These are phyloP conservation scores for Phymastichus coffea DNA, from an alignment of 1,140 invertebrate species.

Conservation along the genomic window DNA sequence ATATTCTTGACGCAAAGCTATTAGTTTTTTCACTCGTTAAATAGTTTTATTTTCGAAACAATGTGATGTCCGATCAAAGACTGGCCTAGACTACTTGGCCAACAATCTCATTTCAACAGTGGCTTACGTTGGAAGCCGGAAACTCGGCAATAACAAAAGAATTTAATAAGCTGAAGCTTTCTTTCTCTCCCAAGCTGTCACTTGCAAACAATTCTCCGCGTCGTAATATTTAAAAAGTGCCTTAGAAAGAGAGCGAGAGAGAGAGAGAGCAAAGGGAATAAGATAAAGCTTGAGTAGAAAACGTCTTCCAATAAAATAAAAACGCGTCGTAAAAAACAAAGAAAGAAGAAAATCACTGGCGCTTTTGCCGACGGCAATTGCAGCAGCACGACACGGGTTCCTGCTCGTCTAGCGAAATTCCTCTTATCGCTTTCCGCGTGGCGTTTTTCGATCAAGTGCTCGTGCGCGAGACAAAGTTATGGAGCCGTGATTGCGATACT, in stretches of 20 bases:
- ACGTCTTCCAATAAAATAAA: constrained; percentile 20
- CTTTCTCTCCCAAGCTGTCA: background rate
- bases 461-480: constrained; percentile 23
- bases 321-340: constrained; percentile 20
- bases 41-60: too few species aligned
- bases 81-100: too few species aligned
- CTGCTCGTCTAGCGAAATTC: constrained; percentile 17
- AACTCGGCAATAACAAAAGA: too few species aligned
- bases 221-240: constrained; percentile 5
- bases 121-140: too few species aligned
- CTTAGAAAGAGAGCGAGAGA: background rate
- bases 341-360: constrained; percentile 11
- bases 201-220: too few species aligned
- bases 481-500: constrained; percentile 25
- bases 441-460: background rate
- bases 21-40: too few species aligned
- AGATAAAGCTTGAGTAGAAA: constrained; percentile 12
- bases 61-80: too few species aligned
- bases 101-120: too few species aligned
- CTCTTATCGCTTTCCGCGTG: constrained; percentile 14
- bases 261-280: background rate
- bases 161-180: too few species aligned
- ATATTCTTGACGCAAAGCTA: too few species aligned
- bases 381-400: constrained; percentile 12
- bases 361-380: too few species aligned